phyloP scores from a whole-genome alignment of 2,888 invertebrate genomes.

The Slavum lentiscoides region DNA sequence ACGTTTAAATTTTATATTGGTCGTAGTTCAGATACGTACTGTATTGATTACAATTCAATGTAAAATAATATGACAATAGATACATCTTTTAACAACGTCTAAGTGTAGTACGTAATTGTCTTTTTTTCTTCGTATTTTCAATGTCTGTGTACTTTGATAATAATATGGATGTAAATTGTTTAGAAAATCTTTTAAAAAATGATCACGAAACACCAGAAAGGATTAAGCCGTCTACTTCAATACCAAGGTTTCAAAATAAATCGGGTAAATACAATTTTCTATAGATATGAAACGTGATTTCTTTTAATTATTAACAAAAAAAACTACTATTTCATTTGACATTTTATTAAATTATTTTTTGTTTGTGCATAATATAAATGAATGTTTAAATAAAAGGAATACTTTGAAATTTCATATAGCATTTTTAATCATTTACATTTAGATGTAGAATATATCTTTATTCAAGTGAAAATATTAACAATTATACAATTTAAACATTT shows the following conservation, averaged over 20 bases:
- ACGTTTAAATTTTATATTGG: not conserved
- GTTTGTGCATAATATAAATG: too few species aligned
- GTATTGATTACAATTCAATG: not conserved
- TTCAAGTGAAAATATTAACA: too few species aligned
- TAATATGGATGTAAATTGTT: not conserved
- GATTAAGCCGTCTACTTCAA: conserved; percentile 34
- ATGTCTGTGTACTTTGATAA: not conserved
- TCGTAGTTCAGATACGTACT: not conserved
- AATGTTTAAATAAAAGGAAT: too few species aligned
- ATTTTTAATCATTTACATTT: too few species aligned
- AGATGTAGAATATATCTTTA: too few species aligned
- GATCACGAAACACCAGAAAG: conserved; percentile 46
- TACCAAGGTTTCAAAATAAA: conserved; percentile 42
- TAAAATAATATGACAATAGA: too few species aligned
- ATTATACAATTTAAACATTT: too few species aligned
- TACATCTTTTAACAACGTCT: too few species aligned
- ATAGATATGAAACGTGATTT: not conserved
- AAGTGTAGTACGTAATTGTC: too few species aligned
- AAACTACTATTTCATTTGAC: not conserved
- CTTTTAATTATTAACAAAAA: too few species aligned
- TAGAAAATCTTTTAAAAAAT: conserved; percentile 36
- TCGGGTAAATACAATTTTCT: conserved; percentile 12
- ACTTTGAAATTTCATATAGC: too few species aligned
- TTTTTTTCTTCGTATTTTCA: not conserved
- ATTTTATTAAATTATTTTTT: not conserved